A percentile compares a stretch with the other conserved stretches of the same genome.
Evolutionary conservation across 2,797 vertebrate species (phyloP).

Genomic region (Microtus californicus): DNA sequence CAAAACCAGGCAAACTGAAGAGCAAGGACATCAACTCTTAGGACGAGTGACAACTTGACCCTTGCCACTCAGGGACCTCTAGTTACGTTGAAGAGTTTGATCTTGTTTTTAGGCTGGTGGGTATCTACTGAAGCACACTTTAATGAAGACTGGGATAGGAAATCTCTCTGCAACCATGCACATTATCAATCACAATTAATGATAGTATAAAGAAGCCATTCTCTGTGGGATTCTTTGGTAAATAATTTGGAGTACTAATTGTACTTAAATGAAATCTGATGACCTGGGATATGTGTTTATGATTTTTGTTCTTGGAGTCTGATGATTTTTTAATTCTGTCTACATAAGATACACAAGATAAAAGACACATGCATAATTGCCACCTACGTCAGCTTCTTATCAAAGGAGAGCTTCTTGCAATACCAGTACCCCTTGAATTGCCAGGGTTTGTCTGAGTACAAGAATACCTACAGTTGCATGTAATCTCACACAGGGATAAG

Average conservation of each 20-base stretch:
- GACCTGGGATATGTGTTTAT: neutral
- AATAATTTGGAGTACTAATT: neutral
- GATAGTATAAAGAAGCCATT: neutral
- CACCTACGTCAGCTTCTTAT: neutral
- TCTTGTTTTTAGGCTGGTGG: neutral
- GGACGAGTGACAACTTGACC: neutral
- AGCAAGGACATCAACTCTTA: fast-evolving
- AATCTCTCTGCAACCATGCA: neutral
- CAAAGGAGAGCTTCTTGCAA: neutral
- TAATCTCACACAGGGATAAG: neutral
- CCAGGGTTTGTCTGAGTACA: neutral
- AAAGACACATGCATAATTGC: neutral
- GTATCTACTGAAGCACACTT: neutral
- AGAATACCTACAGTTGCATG: neutral
- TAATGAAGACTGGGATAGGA: neutral
- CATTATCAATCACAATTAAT: neutral
- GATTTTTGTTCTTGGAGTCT: neutral
- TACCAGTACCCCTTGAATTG: neutral
- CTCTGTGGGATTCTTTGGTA: neutral
- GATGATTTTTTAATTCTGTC: neutral
- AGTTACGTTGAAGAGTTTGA: neutral
- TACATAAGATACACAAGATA: neutral
- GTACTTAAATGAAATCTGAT: constrained; percentile 2
- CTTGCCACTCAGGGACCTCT: neutral
- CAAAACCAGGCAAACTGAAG: neutral